Evolutionary conservation across 2,113 vertebrate genomes (phyloP), one percentile per base, ranked within the genome.

Genomic region (Hypanus sabinus): DNA sequence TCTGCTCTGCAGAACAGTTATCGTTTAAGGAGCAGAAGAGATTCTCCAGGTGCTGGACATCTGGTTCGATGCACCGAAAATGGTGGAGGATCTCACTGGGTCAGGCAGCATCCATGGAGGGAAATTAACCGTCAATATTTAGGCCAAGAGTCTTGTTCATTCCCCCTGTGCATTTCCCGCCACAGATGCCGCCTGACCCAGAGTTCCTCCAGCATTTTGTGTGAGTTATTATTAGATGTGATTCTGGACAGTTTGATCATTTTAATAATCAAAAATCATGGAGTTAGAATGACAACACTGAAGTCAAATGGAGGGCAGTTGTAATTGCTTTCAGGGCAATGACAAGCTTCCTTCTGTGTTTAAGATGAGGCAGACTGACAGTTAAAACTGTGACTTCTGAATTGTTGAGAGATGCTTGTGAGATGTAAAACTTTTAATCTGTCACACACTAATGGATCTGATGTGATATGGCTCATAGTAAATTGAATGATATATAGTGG

Each of bases 401-500:
- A 79, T 36, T 79, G 76, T 79, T 46, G 76, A 79, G 36, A n/a
- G 0, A 36, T 79, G 76, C 76, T 79, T 36, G n/a, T 36, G n/a
- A n/a, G 76, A 36, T 79, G n/a, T 79, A 79, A 79, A 79, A 36
- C 76, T 79, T 79, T 79, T 36, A 79, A 79, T 79, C n/a, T 79
- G n/a, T 79, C 76, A 79, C 76, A 79, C n/a, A 79, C 76, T 79
- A 79, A 79, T 79, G 12, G n/a, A 79, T 79, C 30, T 79, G 76
- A n/a, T 79, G 76, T 79, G 76, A 36, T 79, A 79, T 36, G 33
- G n/a, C 16, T 79, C 76, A 36, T 18, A 36, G n/a, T 79, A 36
- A 79, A 79, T 79, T 79, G n/a, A 79, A 79, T 79, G 76, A 79
- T 79, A 79, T 79, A 36, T 79, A 79, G 76, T 79, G 33, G 33